Evolutionary conservation across 2,888 invertebrate genomes (phyloP), one percentile per base, ranked within the genome.

Genomic region (Drosophila stalkeri): DNA sequence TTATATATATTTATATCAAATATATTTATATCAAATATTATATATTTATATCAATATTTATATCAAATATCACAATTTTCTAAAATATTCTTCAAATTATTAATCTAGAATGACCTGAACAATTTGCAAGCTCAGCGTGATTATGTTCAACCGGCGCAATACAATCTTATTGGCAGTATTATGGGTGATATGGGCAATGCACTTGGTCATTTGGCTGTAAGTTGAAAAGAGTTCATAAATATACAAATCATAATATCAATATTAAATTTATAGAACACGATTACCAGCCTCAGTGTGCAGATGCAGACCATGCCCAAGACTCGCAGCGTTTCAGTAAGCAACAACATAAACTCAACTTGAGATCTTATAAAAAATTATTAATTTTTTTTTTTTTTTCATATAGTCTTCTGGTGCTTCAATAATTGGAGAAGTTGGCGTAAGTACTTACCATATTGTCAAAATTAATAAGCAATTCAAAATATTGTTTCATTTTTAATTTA

Each of bases 261-360:
- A 2, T 7, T 14, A 12, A 11, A 31, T 27, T n/a, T 2, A 51
- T 55, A 84, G 81, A 81, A 85, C 23, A 44, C 72, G 1, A 76
- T 86, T 2, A 81, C 83, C 37, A 66, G 37, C 8, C 51, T 85
- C 0, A 80, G 47, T 12, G 52, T 49, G 2, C 37, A 81, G 18
- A 14, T 68, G 3, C 51, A 68, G 27, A 3, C 39, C 1, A 31
- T 6, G 18, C 33, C 66, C 7, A 6, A 66, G 27, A 41, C 33
- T n/a, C 59, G 37, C 1, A 71, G 54, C 60, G 27, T 72, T 59
- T 67, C 85, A 8, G 85, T 80, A 84, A 78, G 85, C 52, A 35
- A 23, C 8, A 20, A 35, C 14, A 7, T 3, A 1, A 23, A 14
- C 3, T 18, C 7, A 51, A 16, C 16, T 6, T 12, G n/a, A 33